These are phyloP conservation scores for Drosophila sp. DNA, from an alignment of 1,140 invertebrate genomes.

Conservation along the genomic window DNA sequence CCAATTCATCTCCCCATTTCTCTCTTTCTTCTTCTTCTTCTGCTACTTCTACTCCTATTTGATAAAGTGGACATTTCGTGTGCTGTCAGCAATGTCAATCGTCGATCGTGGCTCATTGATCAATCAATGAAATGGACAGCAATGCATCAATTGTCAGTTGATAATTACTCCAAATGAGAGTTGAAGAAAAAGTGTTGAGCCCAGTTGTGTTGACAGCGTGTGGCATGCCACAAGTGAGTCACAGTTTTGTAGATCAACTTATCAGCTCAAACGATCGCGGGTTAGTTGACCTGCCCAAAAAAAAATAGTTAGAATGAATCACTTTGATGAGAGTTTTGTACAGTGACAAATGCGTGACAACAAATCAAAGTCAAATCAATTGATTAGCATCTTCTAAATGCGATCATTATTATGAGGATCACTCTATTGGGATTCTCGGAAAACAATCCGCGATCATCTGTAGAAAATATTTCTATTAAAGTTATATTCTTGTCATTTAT, in stretches of 20 bases:
- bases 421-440: constrained; percentile 8
- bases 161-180: constrained; percentile 52
- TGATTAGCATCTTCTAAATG: constrained; percentile 54
- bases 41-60: not conserved
- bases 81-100: constrained; percentile 37
- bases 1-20: not conserved
- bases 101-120: constrained; percentile 8
- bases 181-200: constrained; percentile 58
- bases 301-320: constrained; percentile 8
- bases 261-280: constrained; percentile 36
- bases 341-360: constrained; percentile 74
- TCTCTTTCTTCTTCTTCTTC: not conserved
- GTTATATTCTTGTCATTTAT: no score
- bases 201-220: constrained; percentile 29
- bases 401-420: constrained; percentile 27
- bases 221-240: constrained; percentile 51
- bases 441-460: constrained; percentile 23
- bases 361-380: constrained; percentile 65
- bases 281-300: constrained; percentile 13
- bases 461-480: constrained; percentile 14
- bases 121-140: constrained; percentile 49
- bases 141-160: constrained; percentile 57
- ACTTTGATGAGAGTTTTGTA: constrained; percentile 65
- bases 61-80: constrained; percentile 32
- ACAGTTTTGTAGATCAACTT: constrained; percentile 59